Evolutionary conservation across 2,797 vertebrate genomes (phyloP).

Genomic region (Petrocephalus sullivani): DNA sequence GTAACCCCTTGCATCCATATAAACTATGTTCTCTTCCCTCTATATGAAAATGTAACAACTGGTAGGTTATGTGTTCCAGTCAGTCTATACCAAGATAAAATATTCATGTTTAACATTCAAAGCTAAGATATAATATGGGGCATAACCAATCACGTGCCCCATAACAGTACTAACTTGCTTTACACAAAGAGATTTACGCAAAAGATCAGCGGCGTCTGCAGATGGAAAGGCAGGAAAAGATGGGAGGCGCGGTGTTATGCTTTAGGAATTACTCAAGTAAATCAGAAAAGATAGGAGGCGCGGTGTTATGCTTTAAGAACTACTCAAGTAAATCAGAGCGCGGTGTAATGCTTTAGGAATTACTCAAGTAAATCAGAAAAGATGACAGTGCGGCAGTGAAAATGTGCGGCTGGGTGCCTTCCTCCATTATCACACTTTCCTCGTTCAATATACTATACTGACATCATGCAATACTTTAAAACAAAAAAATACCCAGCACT

Average conservation of each 20-base stretch:
- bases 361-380: not conserved
- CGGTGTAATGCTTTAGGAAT: not conserved
- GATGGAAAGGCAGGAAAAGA: not conserved
- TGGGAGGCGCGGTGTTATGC: not conserved
- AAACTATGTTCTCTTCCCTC: not conserved
- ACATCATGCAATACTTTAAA: constrained; percentile 15
- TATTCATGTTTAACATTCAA: not conserved
- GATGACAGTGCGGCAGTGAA: not conserved
- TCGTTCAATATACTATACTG: not conserved
- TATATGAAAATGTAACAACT: not conserved
- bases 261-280: not conserved
- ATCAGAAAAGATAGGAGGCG: not conserved
- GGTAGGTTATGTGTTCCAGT: not conserved
- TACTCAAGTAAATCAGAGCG: not conserved
- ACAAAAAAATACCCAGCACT: constrained; percentile 42
- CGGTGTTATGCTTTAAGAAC: not conserved
- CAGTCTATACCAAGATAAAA: not conserved
- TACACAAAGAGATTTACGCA: not conserved
- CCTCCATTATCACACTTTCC: constrained; percentile 20
- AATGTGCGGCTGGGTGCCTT: not conserved
- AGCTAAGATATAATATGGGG: not conserved
- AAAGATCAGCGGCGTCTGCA: not conserved
- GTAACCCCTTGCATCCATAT: not conserved
- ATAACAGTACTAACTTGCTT: not conserved
- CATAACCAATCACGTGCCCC: not conserved